Base-by-base conservation (phyloP, 2,888 invertebrate genomes). In the Chrysotoxum bicinctum region DNA sequence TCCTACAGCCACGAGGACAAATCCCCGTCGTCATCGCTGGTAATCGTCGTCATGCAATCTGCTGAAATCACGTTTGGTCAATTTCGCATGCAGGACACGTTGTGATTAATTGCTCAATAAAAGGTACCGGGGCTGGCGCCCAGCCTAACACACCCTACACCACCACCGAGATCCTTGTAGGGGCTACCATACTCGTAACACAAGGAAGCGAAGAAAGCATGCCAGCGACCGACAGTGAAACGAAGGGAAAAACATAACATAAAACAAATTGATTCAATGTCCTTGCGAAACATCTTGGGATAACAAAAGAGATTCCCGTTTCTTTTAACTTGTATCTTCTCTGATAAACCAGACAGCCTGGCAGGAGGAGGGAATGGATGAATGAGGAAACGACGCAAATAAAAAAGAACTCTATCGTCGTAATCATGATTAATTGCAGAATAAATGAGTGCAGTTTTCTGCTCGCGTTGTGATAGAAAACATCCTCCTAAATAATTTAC, bases 381-480 rank as follows among this genome's bases (percentile, higher is more conserved):
- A 60, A 74, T 66, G 64, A 79, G 56, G 70, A 86, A 56, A 64
- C 66, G 50, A 64, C 66, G 50, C 14, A 76, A 73, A 52, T 79
- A 83, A 70, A 80, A 85, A 78, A 75, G 64, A 75, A 87, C 87
- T 87, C 84, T n/a, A n/a, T n/a, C 87, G 88, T 88, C 89, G 89
- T 91, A 90, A 90, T 91, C 90, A 90, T 90, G 90, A 91, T 91
- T 90, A 90, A 91, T 91, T 90, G 90, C 89, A 89, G 90, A 88
- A 89, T 90, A 90, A 90, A 91, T 90, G 90, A 90, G 89, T 90
- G 87, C 85, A 87, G 88, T 87, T 88, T 87, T 88, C 87, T 87
- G 73, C 75, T 74, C 73, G 72, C 69, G 64, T 50, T 70, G 75
- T 58, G 43, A 81, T 66, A 68, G 70, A 78, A 81, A 75, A 75